phyloP scores from a whole-genome alignment of 2,888 invertebrate genomes.

The Arenicola marina region DNA sequence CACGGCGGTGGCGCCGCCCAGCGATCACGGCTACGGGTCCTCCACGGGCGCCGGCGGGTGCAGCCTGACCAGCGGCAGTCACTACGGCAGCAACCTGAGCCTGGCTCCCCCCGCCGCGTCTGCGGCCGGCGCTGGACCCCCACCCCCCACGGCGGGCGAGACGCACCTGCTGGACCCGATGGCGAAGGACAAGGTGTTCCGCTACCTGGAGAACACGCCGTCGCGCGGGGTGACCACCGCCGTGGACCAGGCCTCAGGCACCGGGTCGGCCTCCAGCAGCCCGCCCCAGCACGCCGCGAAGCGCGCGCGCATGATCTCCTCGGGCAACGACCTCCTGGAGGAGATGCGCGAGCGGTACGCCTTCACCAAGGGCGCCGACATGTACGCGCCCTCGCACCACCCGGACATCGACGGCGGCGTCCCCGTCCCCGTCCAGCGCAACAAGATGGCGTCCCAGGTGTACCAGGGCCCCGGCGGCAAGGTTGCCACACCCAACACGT shows the following conservation, averaged over 20 bases:
- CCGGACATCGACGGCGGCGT: not conserved
- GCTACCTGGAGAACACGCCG: not conserved
- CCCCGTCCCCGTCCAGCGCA: not conserved
- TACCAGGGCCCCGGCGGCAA: not conserved
- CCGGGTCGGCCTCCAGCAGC: slow-evolving; percentile 17
- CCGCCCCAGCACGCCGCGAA: slow-evolving; percentile 22
- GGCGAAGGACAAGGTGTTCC: not conserved
- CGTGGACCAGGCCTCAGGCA: not conserved
- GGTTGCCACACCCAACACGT: no score
- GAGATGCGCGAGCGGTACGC: slow-evolving; percentile 27
- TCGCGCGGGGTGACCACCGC: not conserved
- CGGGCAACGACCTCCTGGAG: slow-evolving; percentile 27
- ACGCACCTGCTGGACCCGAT: not conserved
- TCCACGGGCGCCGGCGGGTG: not conserved
- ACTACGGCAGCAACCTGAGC: slow-evolving; percentile 1
- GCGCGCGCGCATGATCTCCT: slow-evolving; percentile 21
- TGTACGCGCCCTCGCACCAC: slow-evolving; percentile 19
- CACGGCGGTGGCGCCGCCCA: not conserved
- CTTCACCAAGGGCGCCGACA: slow-evolving; percentile 25
- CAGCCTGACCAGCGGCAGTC: not conserved
- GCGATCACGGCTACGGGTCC: not conserved
- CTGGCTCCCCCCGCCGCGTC: not conserved
- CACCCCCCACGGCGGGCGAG: not conserved
- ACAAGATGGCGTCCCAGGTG: not conserved
- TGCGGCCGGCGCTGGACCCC: not conserved